Evolutionary conservation across 2,888 invertebrate species (phyloP).

Genomic region (Pristionchus maxplancki): DNA sequence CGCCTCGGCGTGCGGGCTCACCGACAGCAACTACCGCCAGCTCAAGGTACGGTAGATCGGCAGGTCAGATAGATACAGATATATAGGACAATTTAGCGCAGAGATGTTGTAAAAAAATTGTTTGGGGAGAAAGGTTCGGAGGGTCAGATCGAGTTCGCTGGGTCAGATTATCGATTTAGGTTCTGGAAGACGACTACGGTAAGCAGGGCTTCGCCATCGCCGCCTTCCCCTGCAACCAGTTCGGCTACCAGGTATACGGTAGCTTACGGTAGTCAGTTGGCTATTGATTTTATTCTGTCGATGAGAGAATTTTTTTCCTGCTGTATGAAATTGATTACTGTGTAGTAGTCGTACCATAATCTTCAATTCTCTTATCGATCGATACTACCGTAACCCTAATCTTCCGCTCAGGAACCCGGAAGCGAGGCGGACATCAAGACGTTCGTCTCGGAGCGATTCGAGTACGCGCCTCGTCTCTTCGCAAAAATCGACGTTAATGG

Average conservation of each 20-base stretch:
- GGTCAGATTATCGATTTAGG: conserved; percentile 9
- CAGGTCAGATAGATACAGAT: not conserved
- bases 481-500: conserved; percentile 86
- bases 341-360: too few species aligned
- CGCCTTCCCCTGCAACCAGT: conserved; percentile 91
- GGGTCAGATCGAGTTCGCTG: not conserved
- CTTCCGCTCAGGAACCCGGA: conserved; percentile 83
- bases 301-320: too few species aligned
- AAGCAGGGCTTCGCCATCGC: conserved; percentile 87
- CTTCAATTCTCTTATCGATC: not conserved
- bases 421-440: conserved; percentile 84
- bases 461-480: conserved; percentile 81
- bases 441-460: conserved; percentile 78
- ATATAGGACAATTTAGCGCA: too few species aligned
- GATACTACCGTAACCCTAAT: not conserved
- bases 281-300: not conserved
- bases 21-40: conserved; percentile 87
- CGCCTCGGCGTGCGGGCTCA: conserved; percentile 88
- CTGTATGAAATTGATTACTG: too few species aligned
- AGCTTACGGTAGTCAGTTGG: not conserved
- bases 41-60: conserved; percentile 81
- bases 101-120: too few species aligned
- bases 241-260: conserved; percentile 80
- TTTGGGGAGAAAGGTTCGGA: too few species aligned
- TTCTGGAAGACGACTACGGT: conserved; percentile 84